Conservation (phyloP, 2,888 invertebrate genomes). For the Neelides folsomi region DNA sequence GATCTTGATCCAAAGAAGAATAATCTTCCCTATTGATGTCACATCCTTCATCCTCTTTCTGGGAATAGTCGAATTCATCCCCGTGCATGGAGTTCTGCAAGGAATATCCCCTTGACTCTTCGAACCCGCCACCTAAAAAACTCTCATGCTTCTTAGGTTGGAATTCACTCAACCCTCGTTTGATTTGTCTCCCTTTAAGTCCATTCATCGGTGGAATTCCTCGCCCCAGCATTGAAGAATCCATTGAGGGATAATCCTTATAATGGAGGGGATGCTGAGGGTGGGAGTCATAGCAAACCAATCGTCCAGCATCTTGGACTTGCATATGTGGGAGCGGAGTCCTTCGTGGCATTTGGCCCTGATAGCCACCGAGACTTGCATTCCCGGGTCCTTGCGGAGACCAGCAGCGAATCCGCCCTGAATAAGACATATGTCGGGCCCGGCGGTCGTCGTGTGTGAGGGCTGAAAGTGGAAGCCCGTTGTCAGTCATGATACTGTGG, state of each 20-base stretch:
- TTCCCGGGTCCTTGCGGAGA: conserved; percentile 16
- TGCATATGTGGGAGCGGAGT: conserved; percentile 18
- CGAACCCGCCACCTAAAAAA: conserved; percentile 2
- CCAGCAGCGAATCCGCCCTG: conserved; percentile 29
- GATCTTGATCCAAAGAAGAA: too few species aligned
- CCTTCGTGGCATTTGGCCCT: conserved; percentile 12
- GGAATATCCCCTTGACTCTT: conserved; percentile 1
- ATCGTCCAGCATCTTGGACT: not conserved
- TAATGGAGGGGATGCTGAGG: not conserved
- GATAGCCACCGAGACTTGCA: conserved; percentile 5
- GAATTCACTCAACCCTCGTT: conserved; percentile 18
- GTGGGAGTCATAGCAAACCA: too few species aligned
- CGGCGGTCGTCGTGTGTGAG: conserved; percentile 11
- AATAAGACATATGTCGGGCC: conserved; percentile 29
- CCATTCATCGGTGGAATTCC: conserved; percentile 1
- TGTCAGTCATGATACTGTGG: too few species aligned
- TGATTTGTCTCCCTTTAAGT: conserved; percentile 5
- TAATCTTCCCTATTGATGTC: too few species aligned
- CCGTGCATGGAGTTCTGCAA: too few species aligned
- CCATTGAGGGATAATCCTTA: too few species aligned
- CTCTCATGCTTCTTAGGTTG: conserved; percentile 14
- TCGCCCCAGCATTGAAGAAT: too few species aligned
- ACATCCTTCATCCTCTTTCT: not conserved
- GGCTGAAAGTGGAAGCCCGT: too few species aligned
- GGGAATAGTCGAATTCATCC: not conserved